Percentiles rank a stretch among this genome's conserved stretches.
These are phyloP conservation scores for Idaea biselata DNA, from an alignment of 2,888 invertebrate genomes.

Conservation along the genomic window DNA sequence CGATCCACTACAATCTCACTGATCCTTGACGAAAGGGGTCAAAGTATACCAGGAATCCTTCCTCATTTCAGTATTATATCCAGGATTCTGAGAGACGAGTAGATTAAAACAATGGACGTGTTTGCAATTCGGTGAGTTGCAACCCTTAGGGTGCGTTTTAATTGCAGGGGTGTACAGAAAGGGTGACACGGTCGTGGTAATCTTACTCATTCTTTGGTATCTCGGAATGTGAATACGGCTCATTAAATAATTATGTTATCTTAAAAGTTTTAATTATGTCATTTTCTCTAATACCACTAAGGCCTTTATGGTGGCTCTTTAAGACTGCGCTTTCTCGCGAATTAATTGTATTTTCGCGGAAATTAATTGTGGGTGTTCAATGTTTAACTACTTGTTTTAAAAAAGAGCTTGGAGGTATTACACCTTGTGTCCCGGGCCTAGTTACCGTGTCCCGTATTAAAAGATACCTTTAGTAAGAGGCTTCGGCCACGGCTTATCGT, in stretches of 20 bases:
- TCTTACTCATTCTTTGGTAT: constrained; percentile 53
- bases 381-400: neutral
- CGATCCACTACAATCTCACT: constrained; percentile 34
- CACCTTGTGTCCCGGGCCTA: no score
- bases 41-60: constrained; percentile 44
- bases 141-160: constrained; percentile 77
- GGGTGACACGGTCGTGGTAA: constrained; percentile 43
- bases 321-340: neutral
- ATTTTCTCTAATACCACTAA: constrained; percentile 6
- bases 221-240: constrained; percentile 43
- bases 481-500: no score
- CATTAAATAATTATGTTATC: constrained; percentile 53
- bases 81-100: constrained; percentile 58
- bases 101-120: constrained; percentile 79
- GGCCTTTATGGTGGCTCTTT: neutral
- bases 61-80: constrained; percentile 58
- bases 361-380: neutral
- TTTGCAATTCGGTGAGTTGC: constrained; percentile 74
- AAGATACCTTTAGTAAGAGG: no score
- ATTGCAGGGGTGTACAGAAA: constrained; percentile 63
- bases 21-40: constrained; percentile 35
- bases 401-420: no score
- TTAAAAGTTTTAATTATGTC: constrained; percentile 35
- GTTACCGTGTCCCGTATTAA: no score
- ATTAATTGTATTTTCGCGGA: neutral